Conservation (phyloP, 2,888 invertebrate genomes). For the Rhingia rostrata region DNA sequence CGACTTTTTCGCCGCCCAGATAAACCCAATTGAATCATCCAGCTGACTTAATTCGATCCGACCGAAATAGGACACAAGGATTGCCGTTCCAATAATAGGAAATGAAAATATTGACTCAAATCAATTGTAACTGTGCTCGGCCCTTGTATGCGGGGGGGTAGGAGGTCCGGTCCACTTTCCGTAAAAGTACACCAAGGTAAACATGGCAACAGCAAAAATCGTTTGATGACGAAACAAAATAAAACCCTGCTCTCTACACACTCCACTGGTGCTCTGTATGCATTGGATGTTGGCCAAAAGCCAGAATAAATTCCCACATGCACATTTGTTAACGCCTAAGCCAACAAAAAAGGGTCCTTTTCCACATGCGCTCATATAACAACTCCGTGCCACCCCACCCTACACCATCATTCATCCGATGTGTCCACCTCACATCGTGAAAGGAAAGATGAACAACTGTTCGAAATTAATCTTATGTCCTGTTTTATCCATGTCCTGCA, state of each 20-base stretch:
- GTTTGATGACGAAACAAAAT: conserved; percentile 35
- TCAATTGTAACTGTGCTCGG: conserved; percentile 60
- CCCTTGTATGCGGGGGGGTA: conserved; percentile 1
- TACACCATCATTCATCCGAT: conserved; percentile 1
- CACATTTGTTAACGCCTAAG: conserved; percentile 73
- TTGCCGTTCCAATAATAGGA: conserved; percentile 67
- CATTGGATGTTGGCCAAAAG: conserved; percentile 63
- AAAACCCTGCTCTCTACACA: conserved; percentile 15
- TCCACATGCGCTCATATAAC: conserved; percentile 1
- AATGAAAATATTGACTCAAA: conserved; percentile 73
- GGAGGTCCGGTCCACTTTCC: not conserved
- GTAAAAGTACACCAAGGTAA: conserved; percentile 60
- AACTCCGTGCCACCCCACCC: not conserved
- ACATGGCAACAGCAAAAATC: conserved; percentile 64
- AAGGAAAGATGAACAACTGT: conserved; percentile 74
- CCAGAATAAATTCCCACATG: conserved; percentile 74
- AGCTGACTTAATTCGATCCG: conserved; percentile 53
- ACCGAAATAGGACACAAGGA: conserved; percentile 31
- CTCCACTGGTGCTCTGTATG: conserved; percentile 33
- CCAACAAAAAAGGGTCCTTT: conserved; percentile 41
- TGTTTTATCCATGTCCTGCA: conserved; percentile 74
- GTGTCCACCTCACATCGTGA: conserved; percentile 43
- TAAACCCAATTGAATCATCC: conserved; percentile 56
- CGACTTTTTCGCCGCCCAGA: not conserved
- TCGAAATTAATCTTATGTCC: conserved; percentile 74